These are phyloP conservation scores for Brachionus paranguensis DNA, from an alignment of 1,140 invertebrate genomes.

Conservation along the genomic window DNA sequence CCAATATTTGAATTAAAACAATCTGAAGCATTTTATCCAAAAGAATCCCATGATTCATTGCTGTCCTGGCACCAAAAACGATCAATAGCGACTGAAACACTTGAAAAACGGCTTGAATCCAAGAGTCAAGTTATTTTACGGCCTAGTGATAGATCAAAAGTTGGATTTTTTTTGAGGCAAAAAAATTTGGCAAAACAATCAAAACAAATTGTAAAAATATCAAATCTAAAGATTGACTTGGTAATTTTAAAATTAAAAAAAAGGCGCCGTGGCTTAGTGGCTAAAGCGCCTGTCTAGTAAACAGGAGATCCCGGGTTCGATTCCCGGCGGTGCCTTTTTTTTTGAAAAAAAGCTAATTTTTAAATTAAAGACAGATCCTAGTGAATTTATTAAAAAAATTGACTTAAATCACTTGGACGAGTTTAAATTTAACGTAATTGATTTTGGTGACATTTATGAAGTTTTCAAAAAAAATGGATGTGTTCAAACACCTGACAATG, in stretches of 20 bases:
- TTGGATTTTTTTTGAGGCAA: not conserved
- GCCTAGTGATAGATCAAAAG: not conserved
- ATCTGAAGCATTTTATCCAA: not conserved
- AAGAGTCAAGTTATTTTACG: not conserved
- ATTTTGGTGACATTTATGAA: not conserved
- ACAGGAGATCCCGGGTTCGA: constrained; percentile 38
- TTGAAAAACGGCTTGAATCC: not conserved
- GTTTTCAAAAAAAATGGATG: not conserved
- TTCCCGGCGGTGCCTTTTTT: constrained; percentile 33
- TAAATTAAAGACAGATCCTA: not conserved
- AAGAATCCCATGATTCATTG: not conserved
- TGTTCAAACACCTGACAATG: constrained; percentile 33
- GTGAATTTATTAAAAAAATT: not conserved
- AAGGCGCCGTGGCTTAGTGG: constrained; percentile 31
- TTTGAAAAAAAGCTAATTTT: not conserved
- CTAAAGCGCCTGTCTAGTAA: constrained; percentile 38
- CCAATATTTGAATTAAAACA: not conserved
- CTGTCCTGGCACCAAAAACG: not conserved
- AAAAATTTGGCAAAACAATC: not conserved
- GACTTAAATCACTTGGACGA: not conserved
- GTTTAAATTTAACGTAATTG: not conserved
- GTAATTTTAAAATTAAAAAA: not conserved
- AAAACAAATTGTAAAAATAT: not conserved
- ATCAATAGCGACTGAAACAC: not conserved
- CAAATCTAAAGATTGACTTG: not conserved